Evolutionary conservation across 2,888 invertebrate species (phyloP), one percentile per base, ranked within the genome.

Genomic region (Clitarchus hookeri): DNA sequence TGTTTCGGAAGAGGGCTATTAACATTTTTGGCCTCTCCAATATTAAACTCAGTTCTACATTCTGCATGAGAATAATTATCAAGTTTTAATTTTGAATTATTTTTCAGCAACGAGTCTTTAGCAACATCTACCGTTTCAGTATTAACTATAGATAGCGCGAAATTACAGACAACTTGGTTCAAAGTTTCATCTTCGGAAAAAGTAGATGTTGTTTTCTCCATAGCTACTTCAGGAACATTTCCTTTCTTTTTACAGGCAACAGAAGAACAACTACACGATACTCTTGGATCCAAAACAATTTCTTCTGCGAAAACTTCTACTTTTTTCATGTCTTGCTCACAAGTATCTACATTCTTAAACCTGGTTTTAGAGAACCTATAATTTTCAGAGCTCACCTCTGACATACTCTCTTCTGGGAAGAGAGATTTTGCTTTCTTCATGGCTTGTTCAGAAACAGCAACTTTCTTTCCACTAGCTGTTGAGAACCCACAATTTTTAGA

Each of bases 381-480:
- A 23, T 65, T 23, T 65, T 8, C 23, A 23, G 8, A 16, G 11
- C 65, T 12, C 16, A 9, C 0, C 65, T 23, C 65, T 65, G 65
- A 65, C 23, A 16, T 2, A 23, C n/a, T 65, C 89, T 86, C 87
- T 88, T 90, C 89, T 85, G 90, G 85, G 87, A 91, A 90, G 3
- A 92, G 86, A 23, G 89, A 89, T 88, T 89, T 91, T 19, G n/a
- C 65, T 65, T 65, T 65, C 65, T 65, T 65, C 65, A 65, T 16
- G 16, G 65, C 65, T 65, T 65, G 19, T 65, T 65, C 65, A 65
- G 65, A 65, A 11, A 65, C 65, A n/a, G 0, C 65, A 4, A 65
- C 65, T 65, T 65, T 65, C 65, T 65, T 65, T 23, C 65, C 65
- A 65, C 65, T 65, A 65, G 65, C 65, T n/a, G 65, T 65, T 1